Base-by-base conservation (phyloP, 1,140 invertebrate species). In the Dolichoris vasculosae region DNA sequence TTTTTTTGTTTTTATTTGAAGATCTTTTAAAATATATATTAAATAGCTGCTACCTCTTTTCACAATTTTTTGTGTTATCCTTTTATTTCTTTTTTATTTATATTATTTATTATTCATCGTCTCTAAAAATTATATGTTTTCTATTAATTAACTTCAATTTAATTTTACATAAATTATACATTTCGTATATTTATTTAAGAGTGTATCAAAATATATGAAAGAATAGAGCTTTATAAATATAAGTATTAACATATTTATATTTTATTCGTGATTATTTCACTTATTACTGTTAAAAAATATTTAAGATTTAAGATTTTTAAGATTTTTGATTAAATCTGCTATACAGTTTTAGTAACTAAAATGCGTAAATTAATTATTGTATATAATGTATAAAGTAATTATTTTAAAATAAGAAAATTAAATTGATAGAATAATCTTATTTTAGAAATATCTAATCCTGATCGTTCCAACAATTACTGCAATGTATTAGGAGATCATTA, bases 401-500 rank as follows among this genome's bases (percentile, higher is more conserved):
- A 43, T 40, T 40, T 59, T 64, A 71, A 71, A 4, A 81, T 48
- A 30, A 67, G 59, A 15, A 67, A 69, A 67, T 1, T 46, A 67
- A 77, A 38, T 17, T 38, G 30, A 67, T 64, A 46, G 26, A 7
- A 0, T 9, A 30, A 40, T 51, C 64, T 51, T 63, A 85, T 79
- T 67, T 59, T 38, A 17, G 26, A 38, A 46, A 63, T 73, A 17
- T 55, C 67, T 17, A 71, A 71, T 71, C 40, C 30, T 17, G 64
- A 82, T 82, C 43, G 69, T 71, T 51, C 71, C 64, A 48, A 23
- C 43, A 80, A 46, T 4, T 63, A 48, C 43, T 32, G 51, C 32
- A 23, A 67, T 82, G 51, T 76, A 82, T 67, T 55, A 48, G 13
- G 64, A 85, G 69, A 85, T 85, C 84, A 81, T 85, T 85, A 85